These are phyloP conservation scores for Enteromius unitaeniatus DNA, from an alignment of 2,797 vertebrate genomes.

Conservation along the genomic window DNA sequence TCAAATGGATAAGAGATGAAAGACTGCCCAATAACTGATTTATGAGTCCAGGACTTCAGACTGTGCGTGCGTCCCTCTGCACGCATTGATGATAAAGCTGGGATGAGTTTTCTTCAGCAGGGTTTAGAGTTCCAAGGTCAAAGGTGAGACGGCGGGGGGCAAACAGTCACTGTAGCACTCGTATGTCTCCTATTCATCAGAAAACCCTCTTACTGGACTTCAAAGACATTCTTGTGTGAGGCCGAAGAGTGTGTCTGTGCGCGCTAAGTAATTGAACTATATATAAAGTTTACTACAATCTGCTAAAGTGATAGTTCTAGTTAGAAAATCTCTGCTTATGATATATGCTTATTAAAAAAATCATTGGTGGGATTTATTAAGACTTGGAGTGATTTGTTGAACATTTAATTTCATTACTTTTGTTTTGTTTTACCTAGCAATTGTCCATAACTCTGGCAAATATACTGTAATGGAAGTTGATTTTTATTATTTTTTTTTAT, in stretches of 20 bases:
- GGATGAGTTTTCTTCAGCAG: slow-evolving; percentile 31
- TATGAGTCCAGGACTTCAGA: slow-evolving; percentile 17
- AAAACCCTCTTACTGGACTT: slow-evolving; percentile 8
- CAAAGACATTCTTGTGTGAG: slow-evolving; percentile 44
- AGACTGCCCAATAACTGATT: slow-evolving; percentile 43
- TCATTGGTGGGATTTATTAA: not conserved
- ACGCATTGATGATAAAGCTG: slow-evolving; percentile 29
- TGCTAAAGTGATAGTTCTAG: not conserved
- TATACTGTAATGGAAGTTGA: not conserved
- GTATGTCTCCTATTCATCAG: slow-evolving; percentile 11
- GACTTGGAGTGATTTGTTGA: no score
- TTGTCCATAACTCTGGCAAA: not conserved
- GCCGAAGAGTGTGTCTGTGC: not conserved
- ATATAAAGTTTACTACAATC: not conserved
- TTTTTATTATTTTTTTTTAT: not conserved
- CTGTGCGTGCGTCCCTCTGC: slow-evolving; percentile 8
- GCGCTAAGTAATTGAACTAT: not conserved
- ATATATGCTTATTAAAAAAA: not conserved
- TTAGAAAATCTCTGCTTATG: not conserved
- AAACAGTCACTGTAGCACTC: not conserved
- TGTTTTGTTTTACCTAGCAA: not conserved
- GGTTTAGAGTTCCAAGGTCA: slow-evolving; percentile 52
- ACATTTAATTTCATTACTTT: not conserved
- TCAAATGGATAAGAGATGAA: slow-evolving; percentile 44
- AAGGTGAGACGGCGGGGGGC: slow-evolving; percentile 29